phyloP scores from a whole-genome alignment of 2,797 vertebrate genomes.

The Coregonus ussuriensis region DNA sequence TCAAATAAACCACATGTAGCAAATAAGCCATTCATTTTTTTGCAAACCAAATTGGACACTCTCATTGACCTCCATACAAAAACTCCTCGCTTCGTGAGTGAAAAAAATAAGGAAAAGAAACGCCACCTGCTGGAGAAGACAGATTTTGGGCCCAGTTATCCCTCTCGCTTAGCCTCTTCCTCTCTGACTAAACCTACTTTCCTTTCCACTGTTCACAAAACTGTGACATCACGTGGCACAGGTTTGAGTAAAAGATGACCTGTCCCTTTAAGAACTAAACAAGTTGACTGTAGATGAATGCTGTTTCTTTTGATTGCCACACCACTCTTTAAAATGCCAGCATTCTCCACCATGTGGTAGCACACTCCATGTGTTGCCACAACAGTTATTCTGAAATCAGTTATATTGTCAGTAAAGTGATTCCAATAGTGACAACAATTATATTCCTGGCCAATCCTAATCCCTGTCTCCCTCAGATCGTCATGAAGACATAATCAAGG shows the following conservation, averaged over 20 bases:
- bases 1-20: too few species aligned
- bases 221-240: background rate
- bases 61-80: too few species aligned
- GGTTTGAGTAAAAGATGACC: background rate
- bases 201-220: too few species aligned
- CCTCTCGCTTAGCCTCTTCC: too few species aligned
- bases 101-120: too few species aligned
- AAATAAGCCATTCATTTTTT: too few species aligned
- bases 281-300: background rate
- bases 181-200: background rate
- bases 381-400: background rate
- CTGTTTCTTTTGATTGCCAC: background rate
- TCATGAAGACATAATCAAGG: conserved; percentile 92
- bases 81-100: too few species aligned
- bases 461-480: conserved; percentile 78
- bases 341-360: background rate
- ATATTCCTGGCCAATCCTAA: conserved; percentile 12
- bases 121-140: too few species aligned
- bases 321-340: background rate
- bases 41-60: too few species aligned
- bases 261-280: background rate
- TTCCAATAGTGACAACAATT: background rate
- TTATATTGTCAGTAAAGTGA: background rate
- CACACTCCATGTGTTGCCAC: background rate
- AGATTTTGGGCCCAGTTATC: too few species aligned